phyloP scores from a whole-genome alignment of 1,140 invertebrate genomes.

The Homalodisca vitripennis region DNA sequence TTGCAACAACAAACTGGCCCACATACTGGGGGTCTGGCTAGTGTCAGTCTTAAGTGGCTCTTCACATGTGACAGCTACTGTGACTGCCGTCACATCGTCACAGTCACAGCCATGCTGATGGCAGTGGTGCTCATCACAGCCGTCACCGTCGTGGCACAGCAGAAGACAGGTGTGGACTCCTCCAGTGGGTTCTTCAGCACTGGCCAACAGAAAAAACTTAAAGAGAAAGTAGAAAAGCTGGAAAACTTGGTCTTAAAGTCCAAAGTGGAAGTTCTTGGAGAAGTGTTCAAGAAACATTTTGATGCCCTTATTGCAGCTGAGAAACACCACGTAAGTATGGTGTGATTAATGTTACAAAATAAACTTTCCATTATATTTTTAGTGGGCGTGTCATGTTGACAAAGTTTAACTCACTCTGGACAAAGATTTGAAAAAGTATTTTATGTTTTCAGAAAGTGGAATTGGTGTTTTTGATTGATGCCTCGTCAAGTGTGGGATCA shows the following conservation, averaged over 20 bases:
- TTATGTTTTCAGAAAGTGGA: constrained; percentile 54
- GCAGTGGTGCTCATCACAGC: neutral
- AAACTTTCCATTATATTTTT: too few relatives aligned
- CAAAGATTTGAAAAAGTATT: too few relatives aligned
- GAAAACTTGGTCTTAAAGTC: constrained; percentile 46
- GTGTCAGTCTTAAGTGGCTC: neutral
- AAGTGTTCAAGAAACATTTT: constrained; percentile 55
- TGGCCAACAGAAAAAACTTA: constrained; percentile 41
- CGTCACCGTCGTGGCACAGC: constrained; percentile 6
- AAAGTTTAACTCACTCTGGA: too few relatives aligned
- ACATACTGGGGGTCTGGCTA: neutral
- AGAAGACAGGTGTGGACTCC: constrained; percentile 25
- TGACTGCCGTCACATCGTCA: neutral
- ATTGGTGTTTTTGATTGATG: constrained; percentile 68
- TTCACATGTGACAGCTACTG: neutral
- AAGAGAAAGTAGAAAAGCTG: constrained; percentile 38
- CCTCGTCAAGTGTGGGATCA: constrained; percentile 64
- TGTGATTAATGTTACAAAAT: neutral
- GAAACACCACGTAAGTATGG: constrained; percentile 33
- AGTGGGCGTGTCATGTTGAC: too few relatives aligned
- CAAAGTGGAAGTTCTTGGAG: constrained; percentile 57
- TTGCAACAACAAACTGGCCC: neutral
- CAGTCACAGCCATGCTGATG: neutral
- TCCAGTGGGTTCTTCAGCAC: constrained; percentile 41
- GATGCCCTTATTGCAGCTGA: constrained; percentile 46